Conservation (phyloP, 1,140 invertebrate species). For the Drosophila grimshawi region DNA sequence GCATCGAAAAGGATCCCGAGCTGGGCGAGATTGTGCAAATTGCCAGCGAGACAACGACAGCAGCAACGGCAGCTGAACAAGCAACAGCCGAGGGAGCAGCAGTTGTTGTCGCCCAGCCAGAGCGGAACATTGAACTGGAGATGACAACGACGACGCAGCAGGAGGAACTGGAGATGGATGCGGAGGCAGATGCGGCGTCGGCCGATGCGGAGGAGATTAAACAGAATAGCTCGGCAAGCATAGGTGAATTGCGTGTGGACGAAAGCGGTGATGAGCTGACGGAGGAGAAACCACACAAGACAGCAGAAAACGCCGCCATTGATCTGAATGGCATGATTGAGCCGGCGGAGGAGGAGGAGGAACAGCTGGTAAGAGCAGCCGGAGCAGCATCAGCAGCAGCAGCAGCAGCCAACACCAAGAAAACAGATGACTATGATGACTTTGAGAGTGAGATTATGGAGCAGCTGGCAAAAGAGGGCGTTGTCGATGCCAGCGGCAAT, state of each 20-base stretch:
- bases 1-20: constrained; percentile 83
- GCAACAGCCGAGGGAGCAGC: neutral
- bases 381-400: neutral
- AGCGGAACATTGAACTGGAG: constrained; percentile 8
- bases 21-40: constrained; percentile 83
- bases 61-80: neutral
- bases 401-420: constrained; percentile 5
- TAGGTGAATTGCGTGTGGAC: constrained; percentile 50
- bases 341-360: neutral
- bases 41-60: constrained; percentile 37
- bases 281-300: constrained; percentile 1
- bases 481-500: constrained; percentile 67
- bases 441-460: constrained; percentile 67
- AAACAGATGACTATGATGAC: constrained; percentile 51
- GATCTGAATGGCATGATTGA: constrained; percentile 2
- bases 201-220: neutral
- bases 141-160: constrained; percentile 13
- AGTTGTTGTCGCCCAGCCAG: neutral
- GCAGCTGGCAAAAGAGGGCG: constrained; percentile 63
- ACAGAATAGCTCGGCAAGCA: constrained; percentile 21
- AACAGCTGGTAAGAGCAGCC: neutral
- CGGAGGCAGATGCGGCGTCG: neutral
- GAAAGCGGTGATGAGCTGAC: constrained; percentile 48
- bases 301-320: too few relatives aligned
- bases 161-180: constrained; percentile 3